Percentiles rank a stretch among this genome's conserved stretches.
Evolutionary conservation across 2,888 invertebrate species (phyloP).

Genomic region (Quadroppia sp.): DNA sequence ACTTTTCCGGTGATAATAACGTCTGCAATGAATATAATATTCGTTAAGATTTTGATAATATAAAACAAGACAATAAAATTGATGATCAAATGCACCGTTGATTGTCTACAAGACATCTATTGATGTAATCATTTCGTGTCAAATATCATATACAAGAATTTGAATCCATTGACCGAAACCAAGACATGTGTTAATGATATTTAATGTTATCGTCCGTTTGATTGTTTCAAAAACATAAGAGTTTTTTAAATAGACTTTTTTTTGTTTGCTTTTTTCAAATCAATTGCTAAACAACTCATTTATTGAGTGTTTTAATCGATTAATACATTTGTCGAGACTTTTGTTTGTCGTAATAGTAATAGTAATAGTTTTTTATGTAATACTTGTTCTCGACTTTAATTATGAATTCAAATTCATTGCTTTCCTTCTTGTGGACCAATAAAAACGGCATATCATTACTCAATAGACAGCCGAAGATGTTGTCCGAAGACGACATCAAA

Average conservation of each 20-base stretch:
- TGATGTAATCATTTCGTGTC: not conserved
- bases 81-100: not conserved
- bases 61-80: not conserved
- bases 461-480: not conserved
- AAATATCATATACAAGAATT: not conserved
- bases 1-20: not conserved
- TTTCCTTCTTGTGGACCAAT: not conserved
- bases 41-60: not conserved
- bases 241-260: not conserved
- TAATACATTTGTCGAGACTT: not conserved
- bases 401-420: constrained; percentile 13
- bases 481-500: not conserved
- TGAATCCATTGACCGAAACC: constrained; percentile 25
- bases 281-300: not conserved
- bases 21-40: not conserved
- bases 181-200: constrained; percentile 6
- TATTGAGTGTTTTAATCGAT: not conserved
- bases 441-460: not conserved
- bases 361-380: not conserved
- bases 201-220: constrained; percentile 25
- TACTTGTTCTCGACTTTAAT: not conserved
- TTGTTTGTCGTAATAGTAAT: not conserved
- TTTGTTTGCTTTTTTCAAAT: constrained; percentile 2
- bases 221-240: not conserved
- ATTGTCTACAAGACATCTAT: not conserved